Evolutionary conservation across 2,888 invertebrate species (phyloP).

Genomic region (Baccha elongata): DNA sequence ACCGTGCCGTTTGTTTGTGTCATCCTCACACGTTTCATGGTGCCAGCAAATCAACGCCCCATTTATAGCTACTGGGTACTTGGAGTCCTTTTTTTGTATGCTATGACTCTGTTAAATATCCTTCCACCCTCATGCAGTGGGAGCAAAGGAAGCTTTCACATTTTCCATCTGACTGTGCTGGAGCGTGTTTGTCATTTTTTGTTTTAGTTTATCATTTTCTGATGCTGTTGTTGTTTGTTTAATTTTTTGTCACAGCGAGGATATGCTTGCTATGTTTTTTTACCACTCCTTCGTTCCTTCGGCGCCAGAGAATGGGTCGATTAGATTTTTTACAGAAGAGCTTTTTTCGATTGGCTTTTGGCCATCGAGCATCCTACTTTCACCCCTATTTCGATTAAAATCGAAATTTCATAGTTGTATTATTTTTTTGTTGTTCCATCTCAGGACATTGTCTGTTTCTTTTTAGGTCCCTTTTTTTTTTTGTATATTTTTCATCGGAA

Average conservation of each 20-base stretch:
- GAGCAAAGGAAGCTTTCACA: constrained; percentile 46
- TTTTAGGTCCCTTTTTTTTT: constrained; percentile 21
- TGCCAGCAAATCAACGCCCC: constrained; percentile 70
- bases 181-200: constrained; percentile 45
- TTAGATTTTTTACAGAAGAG: neutral
- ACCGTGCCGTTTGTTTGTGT: constrained; percentile 66
- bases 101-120: constrained; percentile 24
- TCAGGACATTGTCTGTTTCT: constrained; percentile 13
- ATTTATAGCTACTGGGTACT: constrained; percentile 67
- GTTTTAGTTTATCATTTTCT: constrained; percentile 60
- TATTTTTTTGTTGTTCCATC: constrained; percentile 24
- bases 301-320: neutral
- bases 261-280: constrained; percentile 49
- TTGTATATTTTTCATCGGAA: constrained; percentile 23
- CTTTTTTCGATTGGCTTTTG: constrained; percentile 68
- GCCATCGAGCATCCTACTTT: constrained; percentile 65
- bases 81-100: constrained; percentile 24
- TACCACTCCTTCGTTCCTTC: constrained; percentile 60
- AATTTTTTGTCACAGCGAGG: constrained; percentile 35
- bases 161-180: constrained; percentile 33
- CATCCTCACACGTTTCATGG: constrained; percentile 64
- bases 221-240: constrained; percentile 37
- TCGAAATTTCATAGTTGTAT: constrained; percentile 68
- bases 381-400: constrained; percentile 71
- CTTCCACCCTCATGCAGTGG: constrained; percentile 40